Percentiles rank a stretch among this genome's conserved stretches.
Conservation (phyloP, 2,888 invertebrate species). For the Cantharis rufa region DNA sequence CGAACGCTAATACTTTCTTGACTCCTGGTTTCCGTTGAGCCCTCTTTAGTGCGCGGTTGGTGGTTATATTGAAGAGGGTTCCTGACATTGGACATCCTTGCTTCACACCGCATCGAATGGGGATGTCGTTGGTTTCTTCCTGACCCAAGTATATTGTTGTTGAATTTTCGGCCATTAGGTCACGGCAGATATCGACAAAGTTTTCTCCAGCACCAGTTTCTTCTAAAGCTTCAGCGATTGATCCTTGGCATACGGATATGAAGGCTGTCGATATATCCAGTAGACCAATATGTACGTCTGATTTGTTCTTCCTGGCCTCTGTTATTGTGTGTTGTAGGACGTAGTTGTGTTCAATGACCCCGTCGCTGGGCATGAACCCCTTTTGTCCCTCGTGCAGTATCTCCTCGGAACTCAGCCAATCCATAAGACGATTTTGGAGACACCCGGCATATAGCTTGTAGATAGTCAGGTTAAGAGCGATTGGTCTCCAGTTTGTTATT, state of each 20-base stretch:
- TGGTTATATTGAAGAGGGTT: no score
- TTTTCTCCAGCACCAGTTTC: no score
- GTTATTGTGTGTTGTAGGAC: neutral
- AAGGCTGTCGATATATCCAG: neutral
- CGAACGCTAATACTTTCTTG: neutral
- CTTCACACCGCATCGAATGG: neutral
- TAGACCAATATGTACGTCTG: neutral
- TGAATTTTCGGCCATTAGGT: no score
- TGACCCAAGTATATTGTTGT: rapidly evolving
- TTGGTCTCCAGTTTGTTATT: no score
- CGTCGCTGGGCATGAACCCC: no score
- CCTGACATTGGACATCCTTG: neutral
- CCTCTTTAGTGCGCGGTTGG: no score
- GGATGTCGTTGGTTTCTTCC: neutral
- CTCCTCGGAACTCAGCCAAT: no score
- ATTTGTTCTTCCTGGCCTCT: neutral
- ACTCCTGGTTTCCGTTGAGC: neutral
- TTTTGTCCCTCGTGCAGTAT: neutral
- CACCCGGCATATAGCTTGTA: no score
- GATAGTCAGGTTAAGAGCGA: no score
- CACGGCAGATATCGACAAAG: no score
- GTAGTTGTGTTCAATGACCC: no score
- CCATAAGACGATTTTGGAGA: no score
- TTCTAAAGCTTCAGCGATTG: neutral
- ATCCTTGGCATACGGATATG: neutral